A percentile compares a stretch with the other conserved stretches of the same genome.
Conservation (phyloP, 2,797 vertebrate species). For the Gadopsis bispinosus region DNA sequence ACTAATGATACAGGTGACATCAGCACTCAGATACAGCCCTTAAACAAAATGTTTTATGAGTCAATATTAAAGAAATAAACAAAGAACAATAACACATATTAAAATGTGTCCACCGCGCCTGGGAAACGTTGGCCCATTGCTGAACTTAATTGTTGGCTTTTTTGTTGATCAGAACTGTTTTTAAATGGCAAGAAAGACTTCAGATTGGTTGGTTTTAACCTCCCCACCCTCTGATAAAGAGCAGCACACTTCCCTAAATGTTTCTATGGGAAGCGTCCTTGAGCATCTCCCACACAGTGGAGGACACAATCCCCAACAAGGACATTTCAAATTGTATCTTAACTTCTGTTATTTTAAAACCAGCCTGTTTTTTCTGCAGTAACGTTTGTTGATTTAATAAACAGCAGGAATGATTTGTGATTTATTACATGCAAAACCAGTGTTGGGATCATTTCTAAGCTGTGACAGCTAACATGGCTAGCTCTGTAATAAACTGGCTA, state of each 20-base stretch:
- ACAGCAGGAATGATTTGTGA: not conserved
- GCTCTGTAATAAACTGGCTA: not conserved
- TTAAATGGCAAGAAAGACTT: not conserved
- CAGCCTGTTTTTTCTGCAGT: not conserved
- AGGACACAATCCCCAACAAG: not conserved
- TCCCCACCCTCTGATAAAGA: not conserved
- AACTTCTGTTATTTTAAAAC: not conserved
- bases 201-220: not conserved
- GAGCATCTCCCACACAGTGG: not conserved
- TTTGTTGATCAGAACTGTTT: no score
- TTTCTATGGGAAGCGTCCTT: not conserved
- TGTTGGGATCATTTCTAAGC: not conserved
- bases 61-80: no score
- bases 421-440: no score
- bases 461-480: not conserved
- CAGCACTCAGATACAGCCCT: no score
- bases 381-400: not conserved
- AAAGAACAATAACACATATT: no score
- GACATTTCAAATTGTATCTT: no score
- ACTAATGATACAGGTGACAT: no score
- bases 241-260: not conserved
- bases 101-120: no score
- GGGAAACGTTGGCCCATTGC: no score
- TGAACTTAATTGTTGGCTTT: no score
- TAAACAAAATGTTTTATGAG: no score